Conservation (phyloP, 2,888 invertebrate species). For the Harmothoe impar region DNA sequence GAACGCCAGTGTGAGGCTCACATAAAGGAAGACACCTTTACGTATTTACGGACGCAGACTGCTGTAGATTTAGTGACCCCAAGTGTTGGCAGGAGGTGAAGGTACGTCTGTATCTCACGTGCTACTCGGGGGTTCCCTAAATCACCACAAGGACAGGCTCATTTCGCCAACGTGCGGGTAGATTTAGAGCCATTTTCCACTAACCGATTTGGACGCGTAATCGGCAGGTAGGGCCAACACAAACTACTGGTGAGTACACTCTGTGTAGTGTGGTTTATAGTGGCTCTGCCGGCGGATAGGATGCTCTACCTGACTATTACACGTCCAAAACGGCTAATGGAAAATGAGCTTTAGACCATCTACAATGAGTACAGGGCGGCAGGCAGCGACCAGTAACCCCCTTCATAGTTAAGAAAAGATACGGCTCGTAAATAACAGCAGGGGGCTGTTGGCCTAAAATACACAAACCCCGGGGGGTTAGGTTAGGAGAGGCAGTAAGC, state of each 20-base stretch:
- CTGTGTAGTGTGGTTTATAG: no score
- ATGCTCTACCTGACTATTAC: no score
- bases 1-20: not conserved
- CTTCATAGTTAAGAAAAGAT: not conserved
- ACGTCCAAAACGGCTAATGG: no score
- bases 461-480: not conserved
- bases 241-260: no score
- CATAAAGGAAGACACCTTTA: not conserved
- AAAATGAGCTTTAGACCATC: no score
- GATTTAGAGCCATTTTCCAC: no score
- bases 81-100: not conserved
- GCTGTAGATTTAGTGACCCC: not conserved
- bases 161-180: not conserved
- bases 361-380: not conserved
- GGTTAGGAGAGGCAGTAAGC: not conserved
- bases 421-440: not conserved
- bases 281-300: no score
- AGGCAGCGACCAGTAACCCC: slow-evolving; percentile 1
- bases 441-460: not conserved
- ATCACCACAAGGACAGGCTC: not conserved
- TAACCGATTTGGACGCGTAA: no score
- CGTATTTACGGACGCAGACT: not conserved
- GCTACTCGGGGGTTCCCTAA: not conserved
- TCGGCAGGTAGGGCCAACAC: no score
- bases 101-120: not conserved